These are phyloP conservation scores for Melanocharis versteri DNA, from an alignment of 2,113 vertebrate species.

Conservation along the genomic window DNA sequence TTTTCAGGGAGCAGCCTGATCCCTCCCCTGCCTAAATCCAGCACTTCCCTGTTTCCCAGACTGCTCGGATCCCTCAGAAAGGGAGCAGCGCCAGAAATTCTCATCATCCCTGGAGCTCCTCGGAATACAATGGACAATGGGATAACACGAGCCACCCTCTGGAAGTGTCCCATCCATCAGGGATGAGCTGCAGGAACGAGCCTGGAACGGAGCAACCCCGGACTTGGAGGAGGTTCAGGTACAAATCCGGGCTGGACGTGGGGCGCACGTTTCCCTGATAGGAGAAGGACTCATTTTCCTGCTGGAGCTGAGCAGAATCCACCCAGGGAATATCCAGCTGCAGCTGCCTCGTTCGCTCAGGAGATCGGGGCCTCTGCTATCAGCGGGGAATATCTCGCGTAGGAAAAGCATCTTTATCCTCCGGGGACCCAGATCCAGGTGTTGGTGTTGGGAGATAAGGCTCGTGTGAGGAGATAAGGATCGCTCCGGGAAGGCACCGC, in stretches of 20 bases:
- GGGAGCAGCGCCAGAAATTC: not conserved
- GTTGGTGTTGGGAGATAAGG: not conserved
- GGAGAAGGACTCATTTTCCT: not conserved
- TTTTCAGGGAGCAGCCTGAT: not conserved
- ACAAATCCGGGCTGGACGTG: not conserved
- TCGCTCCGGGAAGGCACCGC: not conserved
- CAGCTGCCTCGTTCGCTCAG: not conserved
- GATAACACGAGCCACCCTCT: not conserved
- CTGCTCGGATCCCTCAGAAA: not conserved
- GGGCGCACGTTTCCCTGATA: fast-evolving
- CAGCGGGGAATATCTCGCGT: not conserved
- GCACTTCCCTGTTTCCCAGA: not conserved
- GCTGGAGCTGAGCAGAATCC: not conserved
- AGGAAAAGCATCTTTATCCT: not conserved
- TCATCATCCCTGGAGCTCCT: not conserved
- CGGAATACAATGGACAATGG: not conserved
- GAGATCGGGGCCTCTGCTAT: not conserved
- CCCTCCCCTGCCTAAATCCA: not conserved
- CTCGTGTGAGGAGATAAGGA: not conserved
- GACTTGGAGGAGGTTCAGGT: not conserved
- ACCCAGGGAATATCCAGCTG: not conserved
- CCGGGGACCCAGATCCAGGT: not conserved
- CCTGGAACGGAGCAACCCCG: not conserved
- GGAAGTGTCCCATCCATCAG: not conserved
- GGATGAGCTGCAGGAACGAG: not conserved